Evolutionary conservation across 1,140 invertebrate genomes (phyloP).

Genomic region (Lanistes nyassanus): DNA sequence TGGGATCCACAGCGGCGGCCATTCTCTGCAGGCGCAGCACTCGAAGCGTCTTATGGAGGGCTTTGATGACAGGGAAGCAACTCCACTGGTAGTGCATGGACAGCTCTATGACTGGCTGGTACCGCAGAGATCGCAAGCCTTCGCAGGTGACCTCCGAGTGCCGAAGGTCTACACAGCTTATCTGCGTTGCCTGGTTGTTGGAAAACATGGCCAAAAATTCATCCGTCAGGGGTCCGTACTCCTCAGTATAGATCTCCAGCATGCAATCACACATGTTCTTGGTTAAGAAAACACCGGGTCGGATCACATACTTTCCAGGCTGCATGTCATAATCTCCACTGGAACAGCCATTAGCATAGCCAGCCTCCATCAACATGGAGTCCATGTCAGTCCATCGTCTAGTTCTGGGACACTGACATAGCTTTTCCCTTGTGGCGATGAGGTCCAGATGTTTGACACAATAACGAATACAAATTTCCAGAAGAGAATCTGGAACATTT

Average conservation of each 20-base stretch:
- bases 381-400: no score
- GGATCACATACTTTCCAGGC: background rate
- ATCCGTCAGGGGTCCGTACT: conserved; percentile 4
- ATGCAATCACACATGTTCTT: conserved; percentile 76
- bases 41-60: conserved; percentile 58
- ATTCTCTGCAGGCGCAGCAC: conserved; percentile 63
- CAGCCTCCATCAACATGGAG: no score
- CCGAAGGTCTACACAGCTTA: conserved; percentile 77
- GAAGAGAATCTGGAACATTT: conserved; percentile 66
- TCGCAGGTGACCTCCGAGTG: conserved; percentile 78
- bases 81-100: conserved; percentile 76
- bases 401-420: background rate
- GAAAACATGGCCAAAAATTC: conserved; percentile 73
- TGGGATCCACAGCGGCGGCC: conserved; percentile 37
- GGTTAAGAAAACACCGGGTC: conserved; percentile 67
- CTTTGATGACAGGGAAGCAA: conserved; percentile 73
- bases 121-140: conserved; percentile 75
- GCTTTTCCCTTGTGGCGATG: conserved; percentile 68
- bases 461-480: conserved; percentile 75
- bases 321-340: no score
- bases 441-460: conserved; percentile 74
- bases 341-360: no score
- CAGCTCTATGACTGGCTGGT: conserved; percentile 78
- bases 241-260: conserved; percentile 25
- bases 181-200: conserved; percentile 74